Percentiles rank a stretch among this genome's conserved stretches.
Evolutionary conservation across 2,797 vertebrate genomes (phyloP).

Genomic region (Malurus leucopterus): DNA sequence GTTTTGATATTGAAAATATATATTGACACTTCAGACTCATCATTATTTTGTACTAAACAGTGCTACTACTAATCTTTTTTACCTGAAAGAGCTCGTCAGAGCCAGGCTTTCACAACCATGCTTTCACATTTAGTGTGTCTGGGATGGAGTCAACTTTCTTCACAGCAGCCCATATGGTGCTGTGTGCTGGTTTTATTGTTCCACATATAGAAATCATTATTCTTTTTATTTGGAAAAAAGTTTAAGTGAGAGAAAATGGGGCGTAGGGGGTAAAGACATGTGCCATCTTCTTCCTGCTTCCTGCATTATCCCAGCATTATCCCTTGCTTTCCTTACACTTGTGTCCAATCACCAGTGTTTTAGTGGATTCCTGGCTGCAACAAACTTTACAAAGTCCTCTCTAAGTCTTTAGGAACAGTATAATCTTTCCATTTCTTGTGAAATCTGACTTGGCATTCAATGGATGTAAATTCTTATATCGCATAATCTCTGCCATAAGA

Average conservation of each 20-base stretch:
- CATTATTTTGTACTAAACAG: neutral
- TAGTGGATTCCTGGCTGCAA: neutral
- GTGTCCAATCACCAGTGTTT: neutral
- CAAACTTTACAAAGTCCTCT: neutral
- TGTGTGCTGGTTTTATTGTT: neutral
- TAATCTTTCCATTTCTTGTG: neutral
- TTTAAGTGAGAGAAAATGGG: neutral
- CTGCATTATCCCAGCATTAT: neutral
- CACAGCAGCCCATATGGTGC: neutral
- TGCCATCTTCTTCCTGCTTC: neutral
- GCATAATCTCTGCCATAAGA: neutral
- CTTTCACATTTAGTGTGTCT: neutral
- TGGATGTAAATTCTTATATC: neutral
- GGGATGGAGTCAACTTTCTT: neutral
- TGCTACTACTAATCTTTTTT: neutral
- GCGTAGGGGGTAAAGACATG: neutral
- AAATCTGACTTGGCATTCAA: neutral
- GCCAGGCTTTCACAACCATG: neutral
- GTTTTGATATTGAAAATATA: neutral
- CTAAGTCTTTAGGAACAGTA: neutral
- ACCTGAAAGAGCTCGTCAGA: neutral
- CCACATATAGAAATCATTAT: neutral
- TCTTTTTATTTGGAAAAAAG: neutral
- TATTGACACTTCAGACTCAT: neutral
- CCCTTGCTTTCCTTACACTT: neutral